Evolutionary conservation across 92 coral and sea anemone species (phyloP).

Genomic region (Palythoa heliodiscus): DNA sequence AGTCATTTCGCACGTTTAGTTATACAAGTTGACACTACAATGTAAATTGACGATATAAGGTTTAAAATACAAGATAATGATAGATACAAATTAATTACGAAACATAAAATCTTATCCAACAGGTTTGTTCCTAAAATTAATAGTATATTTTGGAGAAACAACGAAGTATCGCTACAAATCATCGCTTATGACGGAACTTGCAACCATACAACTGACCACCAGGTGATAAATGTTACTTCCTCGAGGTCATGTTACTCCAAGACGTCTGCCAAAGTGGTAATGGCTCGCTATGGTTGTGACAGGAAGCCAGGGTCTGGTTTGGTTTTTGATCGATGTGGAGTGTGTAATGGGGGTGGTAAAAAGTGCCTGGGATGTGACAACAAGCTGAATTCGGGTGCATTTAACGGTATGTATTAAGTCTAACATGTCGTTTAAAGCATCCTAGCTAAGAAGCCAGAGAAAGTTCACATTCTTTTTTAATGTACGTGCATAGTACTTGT

Average conservation of each 20-base stretch:
- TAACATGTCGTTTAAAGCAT: too few species aligned
- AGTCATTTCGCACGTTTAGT: too few species aligned
- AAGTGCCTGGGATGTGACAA: slow-evolving; percentile 26
- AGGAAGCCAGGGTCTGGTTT: background rate
- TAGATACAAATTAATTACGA: background rate
- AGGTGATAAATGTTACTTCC: background rate
- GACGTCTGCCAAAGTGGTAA: slow-evolving; percentile 1
- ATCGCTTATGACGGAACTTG: slow-evolving; percentile 19
- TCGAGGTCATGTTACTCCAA: slow-evolving; percentile 11
- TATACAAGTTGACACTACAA: too few species aligned
- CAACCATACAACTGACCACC: background rate
- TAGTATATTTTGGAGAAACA: background rate
- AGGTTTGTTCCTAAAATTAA: background rate
- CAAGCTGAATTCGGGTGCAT: slow-evolving; percentile 28
- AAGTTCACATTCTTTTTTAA: too few species aligned
- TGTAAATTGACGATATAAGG: too few species aligned
- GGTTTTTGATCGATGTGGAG: slow-evolving; percentile 17
- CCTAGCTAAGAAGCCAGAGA: too few species aligned
- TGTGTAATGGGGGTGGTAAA: background rate
- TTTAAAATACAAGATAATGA: too few species aligned
- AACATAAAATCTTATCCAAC: background rate
- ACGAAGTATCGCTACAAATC: background rate
- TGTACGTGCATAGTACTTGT: too few species aligned
- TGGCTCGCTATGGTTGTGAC: slow-evolving; percentile 36
- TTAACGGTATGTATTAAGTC: slow-evolving; percentile 4